Evolutionary conservation across 2,797 vertebrate species (phyloP).

Genomic region (Sebastes trivittatus): DNA sequence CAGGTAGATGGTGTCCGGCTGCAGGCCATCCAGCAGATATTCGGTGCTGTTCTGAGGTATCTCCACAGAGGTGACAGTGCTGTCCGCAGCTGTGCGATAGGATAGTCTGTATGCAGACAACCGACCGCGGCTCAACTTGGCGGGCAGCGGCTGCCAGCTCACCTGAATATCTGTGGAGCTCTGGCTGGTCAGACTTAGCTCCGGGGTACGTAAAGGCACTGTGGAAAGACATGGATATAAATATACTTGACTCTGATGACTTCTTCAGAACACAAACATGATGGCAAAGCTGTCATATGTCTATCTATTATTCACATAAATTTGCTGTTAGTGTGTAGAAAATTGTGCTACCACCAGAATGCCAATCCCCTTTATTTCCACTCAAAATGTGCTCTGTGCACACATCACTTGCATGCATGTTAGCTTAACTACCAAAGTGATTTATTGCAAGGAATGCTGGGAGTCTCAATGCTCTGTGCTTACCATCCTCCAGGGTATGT

Average conservation of each 20-base stretch:
- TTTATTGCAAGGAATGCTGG: slow-evolving; percentile 69
- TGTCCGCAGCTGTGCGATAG: slow-evolving; percentile 89
- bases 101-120: slow-evolving; percentile 90
- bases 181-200: slow-evolving; percentile 92
- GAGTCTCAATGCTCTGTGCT: slow-evolving; percentile 64
- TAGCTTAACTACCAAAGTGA: slow-evolving; percentile 62
- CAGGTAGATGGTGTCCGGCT: slow-evolving; percentile 92
- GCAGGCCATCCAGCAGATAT: slow-evolving; percentile 86
- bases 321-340: not conserved
- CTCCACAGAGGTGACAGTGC: slow-evolving; percentile 84
- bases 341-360: not conserved
- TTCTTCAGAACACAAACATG: not conserved
- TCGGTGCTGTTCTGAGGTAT: slow-evolving; percentile 85
- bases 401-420: slow-evolving; percentile 44
- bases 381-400: slow-evolving; percentile 50
- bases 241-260: not conserved
- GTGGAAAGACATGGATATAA: slow-evolving; percentile 10
- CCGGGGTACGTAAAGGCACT: slow-evolving; percentile 96
- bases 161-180: slow-evolving; percentile 93
- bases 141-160: slow-evolving; percentile 92
- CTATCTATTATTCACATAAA: not conserved
- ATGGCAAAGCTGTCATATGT: not conserved
- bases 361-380: slow-evolving; percentile 15
- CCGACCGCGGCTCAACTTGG: slow-evolving; percentile 89
- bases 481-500: slow-evolving; percentile 96